Conservation (phyloP, 2,888 invertebrate species). For the Eurytoma californica region DNA sequence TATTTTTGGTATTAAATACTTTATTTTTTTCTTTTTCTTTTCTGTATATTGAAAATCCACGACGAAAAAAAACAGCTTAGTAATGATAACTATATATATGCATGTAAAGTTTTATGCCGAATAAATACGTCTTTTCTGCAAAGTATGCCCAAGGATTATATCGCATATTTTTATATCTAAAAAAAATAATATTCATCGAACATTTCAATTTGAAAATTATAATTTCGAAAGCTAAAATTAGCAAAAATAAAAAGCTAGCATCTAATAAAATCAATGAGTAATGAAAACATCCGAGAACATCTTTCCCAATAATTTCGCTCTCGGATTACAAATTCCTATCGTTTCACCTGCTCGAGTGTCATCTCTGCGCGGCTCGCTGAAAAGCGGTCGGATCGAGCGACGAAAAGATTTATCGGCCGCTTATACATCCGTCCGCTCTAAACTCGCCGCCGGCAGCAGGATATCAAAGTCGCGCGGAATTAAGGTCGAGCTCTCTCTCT, state of each 20-base stretch:
- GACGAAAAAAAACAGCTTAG: no score
- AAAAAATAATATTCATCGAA: no score
- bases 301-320: neutral
- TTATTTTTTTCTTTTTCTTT: no score
- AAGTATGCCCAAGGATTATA: no score
- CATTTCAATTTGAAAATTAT: no score
- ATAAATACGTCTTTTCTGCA: no score
- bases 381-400: neutral
- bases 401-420: slow-evolving; percentile 10
- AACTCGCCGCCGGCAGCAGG: slow-evolving; percentile 1
- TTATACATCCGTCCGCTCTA: neutral
- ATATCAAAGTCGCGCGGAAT: slow-evolving; percentile 60
- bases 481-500: slow-evolving; percentile 65
- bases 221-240: no score
- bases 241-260: neutral
- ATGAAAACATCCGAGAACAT: neutral
- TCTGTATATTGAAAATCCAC: no score
- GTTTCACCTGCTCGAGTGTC: slow-evolving; percentile 3
- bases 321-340: neutral
- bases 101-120: no score
- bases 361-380: neutral
- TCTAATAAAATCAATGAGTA: neutral
- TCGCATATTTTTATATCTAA: no score
- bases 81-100: no score
- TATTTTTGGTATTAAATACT: no score